Base-by-base conservation (phyloP, 2,113 vertebrate species). In the Orientallactaga bullata region DNA sequence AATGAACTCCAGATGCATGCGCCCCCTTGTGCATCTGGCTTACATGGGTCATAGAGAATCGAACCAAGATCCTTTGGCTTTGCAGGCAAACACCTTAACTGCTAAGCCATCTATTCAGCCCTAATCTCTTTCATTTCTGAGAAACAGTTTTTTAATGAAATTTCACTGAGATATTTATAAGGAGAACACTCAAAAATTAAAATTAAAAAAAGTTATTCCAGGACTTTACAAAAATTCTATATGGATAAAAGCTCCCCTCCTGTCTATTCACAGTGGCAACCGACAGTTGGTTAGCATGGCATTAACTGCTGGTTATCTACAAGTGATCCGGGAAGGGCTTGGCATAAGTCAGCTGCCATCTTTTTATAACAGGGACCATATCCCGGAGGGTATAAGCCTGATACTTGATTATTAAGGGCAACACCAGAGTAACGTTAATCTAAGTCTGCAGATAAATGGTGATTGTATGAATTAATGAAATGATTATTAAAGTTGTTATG, bases 101-200 rank as follows among this genome's bases (percentile, higher is more conserved):
- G n/a, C n/a, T n/a, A n/a, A n/a, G n/a, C n/a, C n/a, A n/a, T n/a
- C n/a, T n/a, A n/a, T n/a, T n/a, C n/a, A n/a, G n/a, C n/a, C n/a
- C n/a, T 83, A 85, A 24, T 21, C 94, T 78, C 71, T 80, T 88
- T 78, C 21, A 77, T 68, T 61, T 85, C 28, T 37, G 73, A 32
- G 66, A 84, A 39, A 69, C 58, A 0, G 18, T n/a, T 94, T 94
- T 85, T 73, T 9, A 66, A 66, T 89, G 63, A 94, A 81, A 89
- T 77, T 85, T 65, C 78, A 77, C 71, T 47, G 68, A 21, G 42
- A 30, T 3, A 32, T 88, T 60, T 84, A 28, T 35, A 76, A 79
- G 32, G 23, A 61, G 39, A 58, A 30, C 28, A 86, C 32, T n/a
- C 74, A 79, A 89, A 84, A 86, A 37, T 89, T 51, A 51, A 80